Base-by-base conservation (phyloP, 2,113 vertebrate genomes). In the Pleuronectes platessa region DNA sequence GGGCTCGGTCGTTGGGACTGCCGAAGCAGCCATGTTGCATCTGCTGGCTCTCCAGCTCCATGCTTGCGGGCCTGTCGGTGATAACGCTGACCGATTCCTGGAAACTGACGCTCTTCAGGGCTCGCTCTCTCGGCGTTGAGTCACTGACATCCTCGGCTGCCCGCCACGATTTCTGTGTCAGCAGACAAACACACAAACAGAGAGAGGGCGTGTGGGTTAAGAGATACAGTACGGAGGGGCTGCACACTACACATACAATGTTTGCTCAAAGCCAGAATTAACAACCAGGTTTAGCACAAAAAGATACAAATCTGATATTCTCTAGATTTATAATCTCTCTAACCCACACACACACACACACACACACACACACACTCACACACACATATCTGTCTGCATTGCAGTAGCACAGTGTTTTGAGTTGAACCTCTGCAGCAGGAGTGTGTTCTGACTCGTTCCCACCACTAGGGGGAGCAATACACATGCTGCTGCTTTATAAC, bases 31-130 rank as follows among this genome's bases (percentile, higher is more conserved):
- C 88, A 64, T 92, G 92, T 77, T 90, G 90, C 78, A 88, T 86
- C 76, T 90, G 89, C 82, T 91, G 91, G 83, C 93, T 94, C 89
- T 96, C 96, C 86, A 98, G 90, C 90, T 99, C 98, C 97, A 99
- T 99, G 87, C 86, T 94, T 88, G 82, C 91, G 26, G 90, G 93
- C 60, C 90, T 93, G 88, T 91, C 86, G 65, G 94, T 76, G 88
- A 95, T 94, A 67, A 94, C 77, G 89, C 93, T 91, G 76, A 95
- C 90, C 24, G 96, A 91, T 79, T 97, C 95, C 85, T 93, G 92
- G 89, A 94, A 94, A 87, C 93, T 96, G 93, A 96, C 96, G 87
- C 94, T 93, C 89, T 94, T 94, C 86, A 87, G 87, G 79, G 94
- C 93, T 93, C 90, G 94, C 83, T 94, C 93, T 86, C 83, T 94